Evolutionary conservation across 2,888 invertebrate species (phyloP), one percentile per base, ranked within the genome.

Genomic region (Eretmocerus hayati): DNA sequence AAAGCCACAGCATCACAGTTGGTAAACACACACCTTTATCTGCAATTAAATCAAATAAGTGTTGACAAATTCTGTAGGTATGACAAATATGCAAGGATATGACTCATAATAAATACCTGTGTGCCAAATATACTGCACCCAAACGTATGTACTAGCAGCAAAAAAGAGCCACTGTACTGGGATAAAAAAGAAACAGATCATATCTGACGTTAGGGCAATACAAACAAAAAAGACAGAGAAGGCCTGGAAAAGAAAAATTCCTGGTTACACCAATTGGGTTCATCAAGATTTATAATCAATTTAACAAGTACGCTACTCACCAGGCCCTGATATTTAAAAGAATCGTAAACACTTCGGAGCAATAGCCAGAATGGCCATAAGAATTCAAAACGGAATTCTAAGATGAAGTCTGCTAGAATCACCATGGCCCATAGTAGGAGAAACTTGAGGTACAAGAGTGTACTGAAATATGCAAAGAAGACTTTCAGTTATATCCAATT

Each of bases 311-410:
- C 21, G 22, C 37, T 63, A 80, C 86, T 84, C 71, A 92, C 92
- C 81, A 95, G 79, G 74, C 96, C 95, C 80, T 95, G 95, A 77
- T 93, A 96, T 78, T 92, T 93, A 76, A 91, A 95, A 60, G 95
- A 93, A 76, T 96, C 95, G 75, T 94, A 91, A 63, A 95, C 88
- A 72, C 92, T 92, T 75, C 94, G 83, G 61, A 95, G 78, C 66
- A 97, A 82, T 65, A 97, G 83, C 90, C 95, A 96, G 76, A 96
- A 92, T 46, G 97, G 96, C 94, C 95, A 97, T 70, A 97, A 81
- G 77, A 95, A 94, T 80, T 97, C 97, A 78, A 97, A 94, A 66
- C 97, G 88, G 78, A 97, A 95, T 77, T 96, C 96, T 76, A 95
- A 78, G 78, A 95, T 87, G 77, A 93, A 94, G 76, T 96, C 95